Base-by-base conservation (phyloP, 2,888 invertebrate species). In the Diadromus collaris region DNA sequence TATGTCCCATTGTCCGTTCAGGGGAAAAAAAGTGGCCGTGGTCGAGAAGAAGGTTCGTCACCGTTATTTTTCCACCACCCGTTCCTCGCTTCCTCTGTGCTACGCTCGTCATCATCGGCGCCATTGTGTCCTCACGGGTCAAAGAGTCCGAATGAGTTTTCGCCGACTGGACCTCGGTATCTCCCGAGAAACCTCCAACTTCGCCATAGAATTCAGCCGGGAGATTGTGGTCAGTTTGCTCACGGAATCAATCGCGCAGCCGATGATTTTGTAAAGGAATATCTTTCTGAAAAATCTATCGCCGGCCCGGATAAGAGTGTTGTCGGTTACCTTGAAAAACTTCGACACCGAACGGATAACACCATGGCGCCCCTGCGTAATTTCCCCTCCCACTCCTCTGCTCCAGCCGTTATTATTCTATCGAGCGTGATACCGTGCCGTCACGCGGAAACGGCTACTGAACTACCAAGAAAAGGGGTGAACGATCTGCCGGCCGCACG, bases 81-180 rank as follows among this genome's bases (percentile, higher is more conserved):
- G 56, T 13, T 9, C 10, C 2, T 29, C 38, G 24, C 68, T 21
- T 7, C 16, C n/a, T 29, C 19, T 6, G 41, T 58, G 56, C 6
- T 46, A 24, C 58, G 41, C 51, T 54, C 56, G 38, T 10, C 63
- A 56, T 68, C 61, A 46, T 72, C 63, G 67, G 64, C 10, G 54
- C 54, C 46, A 61, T 78, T 67, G 74, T 70, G 16, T 29, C 24
- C 58, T 64, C 58, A 60, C 27, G 63, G 78, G 60, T 74, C 78
- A 65, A 65, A 44, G 70, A 56, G 64, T 44, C 32, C 21, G 51
- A 74, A 78, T 74, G 74, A 78, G 60, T 46, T 70, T 78, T 54
- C 34, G 13, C 21, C n/a, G 63, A 19, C 54, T 32, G 38, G 32
- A 21, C 60, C 67, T 77, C 56, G n/a, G 38, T 56, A 32, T 38